Base-by-base conservation (phyloP, 2,888 invertebrate genomes). In the Apocheima hispidaria region DNA sequence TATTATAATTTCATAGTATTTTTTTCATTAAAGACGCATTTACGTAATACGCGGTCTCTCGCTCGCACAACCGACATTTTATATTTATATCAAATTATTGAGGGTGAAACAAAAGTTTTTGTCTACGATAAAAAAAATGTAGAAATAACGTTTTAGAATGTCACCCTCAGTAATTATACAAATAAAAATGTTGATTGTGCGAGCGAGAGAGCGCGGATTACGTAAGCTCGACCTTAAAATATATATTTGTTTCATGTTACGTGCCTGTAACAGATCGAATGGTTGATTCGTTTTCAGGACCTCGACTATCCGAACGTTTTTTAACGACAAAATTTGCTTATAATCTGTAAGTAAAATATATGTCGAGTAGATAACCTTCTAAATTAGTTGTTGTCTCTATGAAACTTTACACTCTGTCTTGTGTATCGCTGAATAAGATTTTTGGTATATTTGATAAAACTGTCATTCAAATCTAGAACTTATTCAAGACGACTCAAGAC, bases 291-390 rank as follows among this genome's bases (percentile, higher is more conserved):
- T 70, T 76, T 88, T 70, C 92, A 92, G 92, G 92, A 92, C 50
- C 71, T 83, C 80, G 92, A 92, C 74, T 92, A 86, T 87, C 90
- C 92, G 78, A 92, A 92, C 85, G 91, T 92, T 80, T 92, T 92
- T 88, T 92, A 65, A 84, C 76, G 70, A 66, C 72, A 76, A 74
- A 75, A 73, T 74, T 74, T 70, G 68, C 73, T 72, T 69, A 73
- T 66, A 65, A 57, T 65, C 63, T 76, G 90, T 91, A 88, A 91
- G 92, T 92, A 89, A 62, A 52, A 84, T 63, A 52, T 69, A 70
- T 80, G 77, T 81, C 60, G 53, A 70, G 79, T 86, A 84, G 84
- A 70, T 65, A 75, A 60, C 63, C 33, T 71, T 68, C 53, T 62
- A 46, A 61, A 62, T 43, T 70, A 9, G 63, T 52, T 68, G 63